Evolutionary conservation across 2,888 invertebrate species (phyloP), one percentile per base, ranked within the genome.

Genomic region (Drosophila rellima): DNA sequence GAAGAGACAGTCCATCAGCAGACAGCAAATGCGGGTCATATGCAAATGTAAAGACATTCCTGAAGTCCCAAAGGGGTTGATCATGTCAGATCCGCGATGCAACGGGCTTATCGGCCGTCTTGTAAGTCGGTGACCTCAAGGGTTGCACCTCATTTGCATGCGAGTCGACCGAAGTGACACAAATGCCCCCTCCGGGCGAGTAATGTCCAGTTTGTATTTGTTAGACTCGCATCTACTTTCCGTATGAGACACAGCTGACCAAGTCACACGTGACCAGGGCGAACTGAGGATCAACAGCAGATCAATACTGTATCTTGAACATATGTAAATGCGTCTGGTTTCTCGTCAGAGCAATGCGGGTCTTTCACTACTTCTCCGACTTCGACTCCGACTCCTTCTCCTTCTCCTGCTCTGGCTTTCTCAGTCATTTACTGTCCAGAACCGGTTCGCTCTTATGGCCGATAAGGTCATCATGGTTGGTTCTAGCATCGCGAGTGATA

Each of bases 371-470:
- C 18, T 6, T 42, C 70, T 66, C 69, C 11, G n/a, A n/a, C n/a
- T n/a, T n/a, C n/a, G n/a, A n/a, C n/a, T n/a, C 13, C n/a, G 15
- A 17, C 59, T 29, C 17, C 18, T 6, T 42, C 70, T 66, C 69
- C 11, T 11, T 18, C 11, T 35, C 17, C 20, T n/a, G 3, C 57
- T 29, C 11, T 17, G 17, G 11, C 70, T 67, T 64, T 70, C 64
- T 35, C 37, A 65, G 67, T 72, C 74, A 59, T 51, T 73, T 61
- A 59, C 73, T 90, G 90, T 87, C 90, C 91, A 89, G 83, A 91
- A 90, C 90, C 91, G 90, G 90, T 90, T 91, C 61, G 54, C 54
- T 67, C 35, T 59, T 64, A 40, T 76, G 72, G 70, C 67, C 80
- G 89, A 88, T 89, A 84, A 88, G 83, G 88, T 83, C 88, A 85